Conservation (phyloP, 2,797 vertebrate genomes). For the Anisognathus igniventris region DNA sequence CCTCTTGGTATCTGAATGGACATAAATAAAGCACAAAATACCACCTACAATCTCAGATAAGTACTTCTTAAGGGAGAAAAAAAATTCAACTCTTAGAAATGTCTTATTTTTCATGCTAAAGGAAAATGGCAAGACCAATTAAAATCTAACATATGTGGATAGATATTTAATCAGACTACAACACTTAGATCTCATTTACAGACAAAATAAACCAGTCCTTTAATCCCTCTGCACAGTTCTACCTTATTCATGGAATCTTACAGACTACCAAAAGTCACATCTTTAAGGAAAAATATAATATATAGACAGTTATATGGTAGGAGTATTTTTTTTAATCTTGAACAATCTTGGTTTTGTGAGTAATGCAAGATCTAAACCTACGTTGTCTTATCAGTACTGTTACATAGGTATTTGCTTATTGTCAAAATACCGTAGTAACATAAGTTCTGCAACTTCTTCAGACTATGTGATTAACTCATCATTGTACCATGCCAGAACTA, state of each 20-base stretch:
- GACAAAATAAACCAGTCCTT: neutral
- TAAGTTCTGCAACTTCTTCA: neutral
- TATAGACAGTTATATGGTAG: rapidly evolving
- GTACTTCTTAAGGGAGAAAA: neutral
- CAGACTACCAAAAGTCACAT: neutral
- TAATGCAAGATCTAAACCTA: neutral
- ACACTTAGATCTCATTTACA: neutral
- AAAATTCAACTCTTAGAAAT: neutral
- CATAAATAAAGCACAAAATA: neutral
- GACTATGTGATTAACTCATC: neutral
- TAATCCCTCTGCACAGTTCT: neutral
- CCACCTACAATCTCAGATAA: neutral
- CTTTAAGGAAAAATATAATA: neutral
- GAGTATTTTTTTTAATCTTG: neutral
- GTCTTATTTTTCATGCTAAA: neutral
- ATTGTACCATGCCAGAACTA: neutral
- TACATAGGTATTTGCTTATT: neutral
- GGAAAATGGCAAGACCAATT: neutral
- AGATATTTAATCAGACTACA: neutral
- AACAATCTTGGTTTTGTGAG: neutral
- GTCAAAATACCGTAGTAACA: neutral
- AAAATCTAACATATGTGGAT: neutral
- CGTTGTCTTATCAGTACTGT: neutral
- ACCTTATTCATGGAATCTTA: neutral
- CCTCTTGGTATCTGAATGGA: neutral